Evolutionary conservation across 1,140 invertebrate species (phyloP).

Genomic region (Mamestra configurata): DNA sequence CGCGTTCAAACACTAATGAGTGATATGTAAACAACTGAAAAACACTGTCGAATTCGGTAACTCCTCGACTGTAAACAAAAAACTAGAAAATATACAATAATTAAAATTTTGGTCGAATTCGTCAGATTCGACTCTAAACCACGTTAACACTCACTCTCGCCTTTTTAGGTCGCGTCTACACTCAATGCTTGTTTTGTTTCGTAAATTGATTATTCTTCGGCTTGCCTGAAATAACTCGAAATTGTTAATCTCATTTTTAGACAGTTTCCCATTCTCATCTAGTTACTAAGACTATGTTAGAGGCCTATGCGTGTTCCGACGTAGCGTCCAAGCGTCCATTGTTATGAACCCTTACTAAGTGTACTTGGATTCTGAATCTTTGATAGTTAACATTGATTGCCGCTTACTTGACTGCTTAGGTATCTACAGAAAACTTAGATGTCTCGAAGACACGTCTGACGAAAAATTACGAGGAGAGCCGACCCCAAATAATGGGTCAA

Average conservation of each 20-base stretch:
- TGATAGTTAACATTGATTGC: background rate
- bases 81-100: no score
- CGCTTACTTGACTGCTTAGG: background rate
- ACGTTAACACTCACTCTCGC: background rate
- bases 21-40: background rate
- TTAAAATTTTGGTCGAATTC: background rate
- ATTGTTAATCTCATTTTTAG: conserved; percentile 40
- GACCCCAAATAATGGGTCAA: no score
- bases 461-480: no score
- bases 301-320: conserved; percentile 59
- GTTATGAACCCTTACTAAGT: conserved; percentile 55
- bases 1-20: background rate
- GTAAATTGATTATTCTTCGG: conserved; percentile 21
- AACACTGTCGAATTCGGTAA: background rate
- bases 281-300: conserved; percentile 49
- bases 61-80: no score
- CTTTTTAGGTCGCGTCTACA: background rate
- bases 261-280: conserved; percentile 55
- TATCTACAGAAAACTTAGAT: no score
- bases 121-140: background rate
- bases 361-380: conserved; percentile 12
- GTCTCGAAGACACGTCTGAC: no score
- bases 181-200: background rate
- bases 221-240: conserved; percentile 47
- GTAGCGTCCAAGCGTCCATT: conserved; percentile 55